phyloP scores from a whole-genome alignment of 2,797 vertebrate species.

The Lerista edwardsae region DNA sequence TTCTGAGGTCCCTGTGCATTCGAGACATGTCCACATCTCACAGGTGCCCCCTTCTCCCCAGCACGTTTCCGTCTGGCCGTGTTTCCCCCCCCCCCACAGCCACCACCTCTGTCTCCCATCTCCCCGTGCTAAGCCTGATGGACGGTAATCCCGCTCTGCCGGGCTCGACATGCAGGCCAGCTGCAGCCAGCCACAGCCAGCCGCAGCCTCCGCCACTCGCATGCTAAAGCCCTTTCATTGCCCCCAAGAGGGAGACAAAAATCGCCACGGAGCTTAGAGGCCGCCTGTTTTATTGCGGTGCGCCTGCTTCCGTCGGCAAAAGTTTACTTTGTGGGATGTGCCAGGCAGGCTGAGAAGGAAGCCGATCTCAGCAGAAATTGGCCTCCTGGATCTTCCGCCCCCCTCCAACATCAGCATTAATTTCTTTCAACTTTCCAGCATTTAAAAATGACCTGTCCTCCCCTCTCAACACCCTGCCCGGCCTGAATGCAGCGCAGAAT shows the following conservation, averaged over 20 bases:
- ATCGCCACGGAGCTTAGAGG: neutral
- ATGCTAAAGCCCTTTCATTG: slow-evolving; percentile 11
- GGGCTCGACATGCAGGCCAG: neutral
- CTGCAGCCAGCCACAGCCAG: neutral
- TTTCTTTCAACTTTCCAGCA: neutral
- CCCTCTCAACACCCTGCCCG: neutral
- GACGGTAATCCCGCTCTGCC: slow-evolving; percentile 25
- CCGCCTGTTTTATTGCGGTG: neutral
- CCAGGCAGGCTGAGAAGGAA: neutral
- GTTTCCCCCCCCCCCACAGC: neutral
- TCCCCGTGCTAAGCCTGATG: slow-evolving; percentile 21
- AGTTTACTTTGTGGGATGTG: neutral
- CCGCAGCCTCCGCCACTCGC: neutral
- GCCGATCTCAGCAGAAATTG: neutral
- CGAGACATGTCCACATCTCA: neutral
- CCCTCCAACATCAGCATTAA: neutral
- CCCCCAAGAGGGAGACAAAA: slow-evolving; percentile 18
- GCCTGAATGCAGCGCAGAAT: neutral
- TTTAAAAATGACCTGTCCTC: neutral
- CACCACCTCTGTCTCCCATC: neutral
- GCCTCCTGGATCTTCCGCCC: neutral
- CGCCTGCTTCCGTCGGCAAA: neutral
- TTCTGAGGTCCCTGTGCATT: rapidly evolving
- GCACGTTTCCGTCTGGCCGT: slow-evolving; percentile 25
- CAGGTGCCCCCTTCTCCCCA: neutral